Evolutionary conservation across 2,797 vertebrate genomes (phyloP), one percentile per base, ranked within the genome.

Genomic region (Pogoniulus pusillus): DNA sequence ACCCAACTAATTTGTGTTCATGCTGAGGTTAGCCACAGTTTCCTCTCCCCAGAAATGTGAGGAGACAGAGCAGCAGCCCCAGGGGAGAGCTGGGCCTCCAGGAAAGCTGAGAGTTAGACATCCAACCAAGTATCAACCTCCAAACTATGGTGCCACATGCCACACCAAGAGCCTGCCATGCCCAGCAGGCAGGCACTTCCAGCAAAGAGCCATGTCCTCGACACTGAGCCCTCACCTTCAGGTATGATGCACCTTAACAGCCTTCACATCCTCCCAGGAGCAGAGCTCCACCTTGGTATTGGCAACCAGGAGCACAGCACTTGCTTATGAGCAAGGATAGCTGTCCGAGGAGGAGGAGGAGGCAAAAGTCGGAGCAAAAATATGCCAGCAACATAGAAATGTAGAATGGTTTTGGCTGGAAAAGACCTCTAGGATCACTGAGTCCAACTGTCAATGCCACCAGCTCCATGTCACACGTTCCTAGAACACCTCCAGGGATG

Each of bases 31-130:
- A 81, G 72, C 73, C 0, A 0, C 47, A 66, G 86, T 58, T 89
- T 70, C 73, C 68, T 77, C 66, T 71, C 63, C 37, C 32, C 68
- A 68, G 64, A 80, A 88, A 69, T 2, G 4, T 0, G 1, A 90
- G 82, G 54, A 87, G 66, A 58, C 39, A 71, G 93, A 91, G 66
- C 45, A 93, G 78, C 54, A 87, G 71, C 34, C 39, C 58, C 58
- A 29, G 43, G 55, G 74, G 80, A 74, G 35, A 66, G 32, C 34
- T 37, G 17, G 27, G 60, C 82, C 68, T 75, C 58, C 8, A 43
- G 51, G 19, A 86, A 91, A 91, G 91, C 62, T 43, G 59, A 70
- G 49, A 76, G 87, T 69, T 85, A 57, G 57, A 53, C 54, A 83
- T 41, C 43, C 17, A 79, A 79, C 72, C 70, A 58, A 53, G 70